Base-by-base conservation (phyloP, 2,113 vertebrate species). In the Ondatra zibethicus region DNA sequence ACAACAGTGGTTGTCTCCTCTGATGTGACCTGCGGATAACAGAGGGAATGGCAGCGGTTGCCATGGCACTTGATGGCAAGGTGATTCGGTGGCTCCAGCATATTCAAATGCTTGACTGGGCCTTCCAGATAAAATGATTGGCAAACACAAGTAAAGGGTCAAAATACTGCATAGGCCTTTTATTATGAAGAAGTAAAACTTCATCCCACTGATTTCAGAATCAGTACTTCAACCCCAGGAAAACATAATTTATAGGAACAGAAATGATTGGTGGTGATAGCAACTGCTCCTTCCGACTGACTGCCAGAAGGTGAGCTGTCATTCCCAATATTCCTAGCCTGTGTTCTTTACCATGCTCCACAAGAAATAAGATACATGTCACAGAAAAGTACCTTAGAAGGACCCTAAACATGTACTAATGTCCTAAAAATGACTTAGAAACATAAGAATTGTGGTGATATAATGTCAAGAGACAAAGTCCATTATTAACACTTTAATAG, bases 401-500 rank as follows among this genome's bases (percentile, higher is more conserved):
- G 21, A 72, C 47, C 78, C 63, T 84, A 58, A 77, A 87, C 58
- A 68, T 65, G 7, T 50, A 80, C 39, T 75, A 84, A 75, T 81
- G 42, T 39, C 45, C 47, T 75, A 65, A 92, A 87, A 81, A 45
- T 4, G 33, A 61, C 90, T 95, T 85, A 90, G 29, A 96, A 95
- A 70, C 81, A 88, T 94, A 77, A n/a, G 25, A 70, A 50, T 50
- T 81, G 27, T 58, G 58, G 66, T 86, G 75, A 95, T 85, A 75
- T 73, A 80, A 93, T 78, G 61, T 82, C 52, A 77, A 80, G 65
- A 61, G 89, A 92, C 58, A 93, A 75, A 33, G 70, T 39, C 61
- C 89, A 89, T 47, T 29, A n/a, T 92, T 92, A 96, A 92, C 29
- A 88, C 65, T 76, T 96, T 94, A 93, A 94, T 31, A 88, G 42